Percentiles rank a stretch among this genome's conserved stretches.
These are phyloP conservation scores for Chrysomallon squamiferum DNA, from an alignment of 1,140 invertebrate species.

Conservation along the genomic window DNA sequence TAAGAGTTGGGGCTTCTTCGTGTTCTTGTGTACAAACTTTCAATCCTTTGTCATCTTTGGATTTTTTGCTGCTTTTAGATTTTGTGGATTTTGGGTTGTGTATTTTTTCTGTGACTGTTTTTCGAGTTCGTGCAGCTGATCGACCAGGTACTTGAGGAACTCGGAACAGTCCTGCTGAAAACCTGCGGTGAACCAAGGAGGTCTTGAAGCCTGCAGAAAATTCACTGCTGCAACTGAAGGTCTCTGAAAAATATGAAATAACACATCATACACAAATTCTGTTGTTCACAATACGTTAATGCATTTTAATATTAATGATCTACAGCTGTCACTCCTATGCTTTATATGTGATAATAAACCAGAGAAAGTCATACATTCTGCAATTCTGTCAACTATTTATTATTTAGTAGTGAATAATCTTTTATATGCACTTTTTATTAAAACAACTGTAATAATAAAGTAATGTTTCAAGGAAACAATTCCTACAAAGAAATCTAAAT, in stretches of 20 bases:
- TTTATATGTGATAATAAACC: no score
- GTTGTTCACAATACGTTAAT: no score
- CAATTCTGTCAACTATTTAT: no score
- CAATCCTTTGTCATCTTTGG: constrained; percentile 14
- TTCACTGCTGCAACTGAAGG: constrained; percentile 72
- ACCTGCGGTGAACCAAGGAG: constrained; percentile 77
- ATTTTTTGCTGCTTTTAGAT: constrained; percentile 6
- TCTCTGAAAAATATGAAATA: constrained; percentile 37
- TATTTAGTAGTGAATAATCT: no score
- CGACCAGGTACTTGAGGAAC: constrained; percentile 78
- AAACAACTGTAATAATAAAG: no score
- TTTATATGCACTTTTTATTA: no score
- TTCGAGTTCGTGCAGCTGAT: constrained; percentile 71
- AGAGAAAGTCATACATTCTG: no score
- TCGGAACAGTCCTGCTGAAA: constrained; percentile 88
- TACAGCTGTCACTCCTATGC: no score
- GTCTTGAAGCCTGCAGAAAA: constrained; percentile 73
- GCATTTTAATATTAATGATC: no score
- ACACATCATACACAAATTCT: no score
- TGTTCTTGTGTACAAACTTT: constrained; percentile 25
- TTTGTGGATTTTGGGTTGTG: constrained; percentile 10
- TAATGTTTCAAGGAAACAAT: no score
- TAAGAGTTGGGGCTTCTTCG: constrained; percentile 58
- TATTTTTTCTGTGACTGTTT: constrained; percentile 14
- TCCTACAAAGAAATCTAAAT: no score